A percentile compares a stretch with the other conserved stretches of the same genome.
These are phyloP conservation scores for Sylvilagus bachmani DNA, from an alignment of 2,113 vertebrate species.

Conservation along the genomic window DNA sequence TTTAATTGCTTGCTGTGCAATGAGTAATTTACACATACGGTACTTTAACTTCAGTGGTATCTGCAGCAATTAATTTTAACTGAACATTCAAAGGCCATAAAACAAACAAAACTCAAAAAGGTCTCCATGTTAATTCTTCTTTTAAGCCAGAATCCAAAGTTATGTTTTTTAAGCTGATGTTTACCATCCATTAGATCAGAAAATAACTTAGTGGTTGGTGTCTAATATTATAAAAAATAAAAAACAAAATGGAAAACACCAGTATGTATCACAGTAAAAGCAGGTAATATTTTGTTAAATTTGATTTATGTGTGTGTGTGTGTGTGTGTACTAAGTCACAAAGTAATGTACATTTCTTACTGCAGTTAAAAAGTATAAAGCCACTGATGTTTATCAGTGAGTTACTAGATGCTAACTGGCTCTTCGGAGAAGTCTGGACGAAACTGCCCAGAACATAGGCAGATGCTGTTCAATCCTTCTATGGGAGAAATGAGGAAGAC, in stretches of 20 bases:
- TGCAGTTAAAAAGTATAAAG: background rate
- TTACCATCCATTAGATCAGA: background rate
- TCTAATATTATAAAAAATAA: background rate
- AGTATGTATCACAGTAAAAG: background rate
- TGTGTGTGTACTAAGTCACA: background rate
- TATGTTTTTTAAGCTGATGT: slow-evolving; percentile 5
- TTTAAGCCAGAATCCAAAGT: background rate
- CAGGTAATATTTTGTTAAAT: background rate
- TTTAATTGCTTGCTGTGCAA: background rate
- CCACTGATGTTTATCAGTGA: background rate
- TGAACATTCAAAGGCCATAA: slow-evolving; percentile 12
- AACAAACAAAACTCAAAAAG: background rate
- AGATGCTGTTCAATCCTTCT: background rate
- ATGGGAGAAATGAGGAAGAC: background rate
- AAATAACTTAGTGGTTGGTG: background rate
- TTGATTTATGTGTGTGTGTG: background rate
- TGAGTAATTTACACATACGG: background rate
- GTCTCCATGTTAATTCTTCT: background rate
- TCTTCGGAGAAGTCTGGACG: background rate
- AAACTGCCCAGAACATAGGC: background rate
- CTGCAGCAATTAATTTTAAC: background rate
- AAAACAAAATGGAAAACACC: background rate
- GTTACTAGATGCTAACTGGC: background rate
- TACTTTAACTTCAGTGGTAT: background rate
- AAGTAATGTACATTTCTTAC: background rate